Evolutionary conservation across 2,797 vertebrate species (phyloP), one percentile per base, ranked within the genome.

Genomic region (Pitangus sulphuratus): DNA sequence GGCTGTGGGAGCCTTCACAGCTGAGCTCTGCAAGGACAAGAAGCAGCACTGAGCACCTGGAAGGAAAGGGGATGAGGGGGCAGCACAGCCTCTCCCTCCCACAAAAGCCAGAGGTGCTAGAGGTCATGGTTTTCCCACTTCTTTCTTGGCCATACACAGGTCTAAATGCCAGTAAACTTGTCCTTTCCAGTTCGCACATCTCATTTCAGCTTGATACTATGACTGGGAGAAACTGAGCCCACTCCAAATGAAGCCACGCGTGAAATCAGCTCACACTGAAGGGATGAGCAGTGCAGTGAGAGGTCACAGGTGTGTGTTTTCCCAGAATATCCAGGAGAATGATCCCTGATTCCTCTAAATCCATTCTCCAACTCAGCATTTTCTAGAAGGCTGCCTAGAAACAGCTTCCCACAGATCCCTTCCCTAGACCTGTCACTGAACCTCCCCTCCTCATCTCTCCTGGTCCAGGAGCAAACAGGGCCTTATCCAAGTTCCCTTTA

Each of bases 301-400:
- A 11, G 28, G 21, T 12, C 28, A 31, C 17, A 8, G 45, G 20
- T 2, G 0, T 10, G 31, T 6, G 0, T 44, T 44, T 44, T 39
- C 44, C 57, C 53, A 21, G 19, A 35, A 37, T 6, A n/a, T 30
- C 26, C 1, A n/a, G 2, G 30, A 28, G 50, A 51, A 26, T 6
- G 12, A 15, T 1, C 1, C 0, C 25, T 4, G 18, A 50, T 12
- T 31, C 22, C 31, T 2, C 6, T 7, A 2, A 3, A 1, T 21
- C 35, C 35, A 6, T 6, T 39, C 76, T 72, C 51, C 6, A 31
- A 2, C 22, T 45, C 57, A 33, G 17, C 26, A 12, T 31, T 21
- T 47, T 17, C 47, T 18, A 50, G 18, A 44, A 10, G 25, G 50
- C 25, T 30, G 5, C 60, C 54, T n/a, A 25, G 13, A 39, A 70